Percentiles rank a stretch among this genome's conserved stretches.
phyloP scores from a whole-genome alignment of 1,140 invertebrate species.

The Drosophila chauvacae region DNA sequence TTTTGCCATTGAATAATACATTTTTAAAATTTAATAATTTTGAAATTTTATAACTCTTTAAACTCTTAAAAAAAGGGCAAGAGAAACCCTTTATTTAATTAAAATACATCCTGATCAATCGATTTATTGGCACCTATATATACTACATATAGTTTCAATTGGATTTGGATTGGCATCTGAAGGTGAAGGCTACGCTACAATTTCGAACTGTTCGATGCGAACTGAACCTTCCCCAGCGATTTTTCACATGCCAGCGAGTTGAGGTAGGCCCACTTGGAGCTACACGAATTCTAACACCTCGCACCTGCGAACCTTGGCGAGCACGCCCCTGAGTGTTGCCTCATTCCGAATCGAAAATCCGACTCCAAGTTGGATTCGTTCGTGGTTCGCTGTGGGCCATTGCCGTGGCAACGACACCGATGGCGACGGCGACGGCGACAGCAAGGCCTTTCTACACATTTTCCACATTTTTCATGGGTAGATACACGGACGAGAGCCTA shows the following conservation, averaged over 20 bases:
- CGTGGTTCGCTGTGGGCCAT: slow-evolving; percentile 65
- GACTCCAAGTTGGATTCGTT: slow-evolving; percentile 42
- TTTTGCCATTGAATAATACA: too few relatives aligned
- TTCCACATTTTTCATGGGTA: slow-evolving; percentile 43
- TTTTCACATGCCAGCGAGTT: slow-evolving; percentile 18
- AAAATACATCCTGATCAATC: background rate
- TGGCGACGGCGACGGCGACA: slow-evolving; percentile 2
- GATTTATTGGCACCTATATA: slow-evolving; percentile 4
- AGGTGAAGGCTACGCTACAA: slow-evolving; percentile 15
- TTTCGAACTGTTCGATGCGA: background rate
- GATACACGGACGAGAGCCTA: slow-evolving; percentile 48
- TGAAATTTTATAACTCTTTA: background rate
- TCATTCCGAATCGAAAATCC: slow-evolving; percentile 31
- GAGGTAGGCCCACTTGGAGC: slow-evolving; percentile 49
- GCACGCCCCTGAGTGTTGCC: slow-evolving; percentile 64
- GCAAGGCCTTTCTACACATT: slow-evolving; percentile 49
- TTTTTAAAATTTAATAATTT: too few relatives aligned
- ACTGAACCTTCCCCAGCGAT: slow-evolving; percentile 13
- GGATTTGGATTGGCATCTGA: slow-evolving; percentile 7
- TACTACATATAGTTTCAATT: slow-evolving; percentile 1
- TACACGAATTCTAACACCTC: slow-evolving; percentile 76
- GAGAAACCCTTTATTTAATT: background rate
- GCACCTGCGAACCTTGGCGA: slow-evolving; percentile 67
- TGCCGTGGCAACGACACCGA: slow-evolving; percentile 69
- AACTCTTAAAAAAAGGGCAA: background rate